Percentiles rank a stretch among this genome's conserved stretches.
These are phyloP conservation scores for Saccostrea glomerata DNA, from an alignment of 1,140 invertebrate species.

Conservation along the genomic window DNA sequence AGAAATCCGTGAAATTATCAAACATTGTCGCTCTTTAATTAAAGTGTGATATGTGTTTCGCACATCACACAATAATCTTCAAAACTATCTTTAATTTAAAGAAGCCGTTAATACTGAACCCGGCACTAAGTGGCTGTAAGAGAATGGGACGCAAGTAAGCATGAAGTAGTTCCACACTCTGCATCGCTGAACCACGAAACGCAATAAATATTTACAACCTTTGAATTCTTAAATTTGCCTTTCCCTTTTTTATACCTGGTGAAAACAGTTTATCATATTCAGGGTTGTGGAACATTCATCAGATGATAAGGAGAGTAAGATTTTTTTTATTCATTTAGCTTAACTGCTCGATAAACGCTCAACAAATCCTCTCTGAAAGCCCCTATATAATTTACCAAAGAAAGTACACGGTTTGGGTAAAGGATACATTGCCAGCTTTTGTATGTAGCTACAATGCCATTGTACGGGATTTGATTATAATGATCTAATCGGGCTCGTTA, in stretches of 20 bases:
- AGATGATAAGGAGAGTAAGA: not conserved
- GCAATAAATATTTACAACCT: constrained; percentile 25
- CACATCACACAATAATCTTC: constrained; percentile 8
- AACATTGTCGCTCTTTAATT: constrained; percentile 10
- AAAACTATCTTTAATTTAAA: not conserved
- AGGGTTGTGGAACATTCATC: constrained; percentile 13
- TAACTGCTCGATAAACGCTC: constrained; percentile 35
- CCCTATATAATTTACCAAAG: constrained; percentile 28
- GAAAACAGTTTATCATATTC: constrained; percentile 13
- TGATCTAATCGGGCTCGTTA: constrained; percentile 37
- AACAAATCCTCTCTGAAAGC: constrained; percentile 25
- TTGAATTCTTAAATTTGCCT: constrained; percentile 13
- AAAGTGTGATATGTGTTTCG: not conserved
- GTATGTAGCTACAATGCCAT: constrained; percentile 28
- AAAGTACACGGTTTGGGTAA: constrained; percentile 31
- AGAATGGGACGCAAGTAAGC: not conserved
- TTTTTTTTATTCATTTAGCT: constrained; percentile 32
- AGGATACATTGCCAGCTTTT: constrained; percentile 21
- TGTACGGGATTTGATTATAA: constrained; percentile 38
- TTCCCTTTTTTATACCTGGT: not conserved
- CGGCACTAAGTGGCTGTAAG: not conserved
- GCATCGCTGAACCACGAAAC: constrained; percentile 3
- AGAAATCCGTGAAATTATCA: constrained; percentile 4
- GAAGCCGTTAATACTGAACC: not conserved
- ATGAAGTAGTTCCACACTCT: not conserved